Base-by-base conservation (phyloP, 2,113 vertebrate genomes). In the Colossoma macropomum region DNA sequence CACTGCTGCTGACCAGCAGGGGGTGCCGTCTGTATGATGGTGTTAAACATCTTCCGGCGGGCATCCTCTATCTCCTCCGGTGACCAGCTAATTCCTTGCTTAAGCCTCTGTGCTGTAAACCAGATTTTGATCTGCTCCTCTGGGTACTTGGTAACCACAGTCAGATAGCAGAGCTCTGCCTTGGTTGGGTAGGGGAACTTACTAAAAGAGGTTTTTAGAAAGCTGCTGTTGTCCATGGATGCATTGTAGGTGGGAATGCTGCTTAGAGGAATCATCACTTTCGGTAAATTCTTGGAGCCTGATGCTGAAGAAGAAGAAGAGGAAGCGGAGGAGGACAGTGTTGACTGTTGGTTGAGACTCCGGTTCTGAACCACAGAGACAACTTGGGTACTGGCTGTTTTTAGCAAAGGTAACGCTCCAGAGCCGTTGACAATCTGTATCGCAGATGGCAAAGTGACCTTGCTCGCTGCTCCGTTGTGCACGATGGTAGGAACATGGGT, bases 61-160 rank as follows among this genome's bases (percentile, higher is more conserved):
- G 98, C 97, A n/a, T 99, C 98, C 89, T 99, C 98, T 0, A 99
- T 99, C 91, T 99, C 98, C 90, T 99, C 98, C 0, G 98, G 98
- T n/a, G 98, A 98, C 98, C 98, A 99, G 92, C 98, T 99, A 88
- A 99, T 99, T 52, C 98, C 98, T 68, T 99, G 98, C 90, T 99
- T 99, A 52, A 99, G 92, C 90, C 98, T 93, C 87, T 99, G 98
- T 3, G 98, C 98, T 0, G 98, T 99, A 91, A 99, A 99, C 98
- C 98, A 99, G 92, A 99, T 99, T 92, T 99, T 99, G 87, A 99
- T 97, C 92, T 99, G 98, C 83, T 99, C 98, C 86, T 99, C 98
- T 0, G 97, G 97, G 74, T 97, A 99, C 91, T 98, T 98, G 28
- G 98, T 99, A 88, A 99, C 98, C 75, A 99, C 98, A 0, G 98